phyloP scores from a whole-genome alignment of 1,140 invertebrate genomes.

The Centruroides sculpturatus region DNA sequence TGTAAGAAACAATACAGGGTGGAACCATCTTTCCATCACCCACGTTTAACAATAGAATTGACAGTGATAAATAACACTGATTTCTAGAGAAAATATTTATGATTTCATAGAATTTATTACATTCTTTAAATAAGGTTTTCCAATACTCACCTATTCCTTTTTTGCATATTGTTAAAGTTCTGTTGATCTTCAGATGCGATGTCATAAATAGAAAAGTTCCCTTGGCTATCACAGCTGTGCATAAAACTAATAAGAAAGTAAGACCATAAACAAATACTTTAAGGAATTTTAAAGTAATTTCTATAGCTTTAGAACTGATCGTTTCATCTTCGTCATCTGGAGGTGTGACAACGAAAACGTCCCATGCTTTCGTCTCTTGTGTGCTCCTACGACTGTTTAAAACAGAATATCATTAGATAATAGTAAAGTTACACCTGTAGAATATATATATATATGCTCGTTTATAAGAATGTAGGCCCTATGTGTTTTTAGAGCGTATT shows the following conservation, averaged over 20 bases:
- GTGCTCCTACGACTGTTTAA: constrained; percentile 2
- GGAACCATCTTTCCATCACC: too few species aligned
- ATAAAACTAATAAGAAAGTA: constrained; percentile 27
- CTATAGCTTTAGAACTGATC: constrained; percentile 16
- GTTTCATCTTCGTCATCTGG: constrained; percentile 61
- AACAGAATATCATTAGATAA: neutral
- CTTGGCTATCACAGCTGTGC: constrained; percentile 26
- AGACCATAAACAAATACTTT: constrained; percentile 26
- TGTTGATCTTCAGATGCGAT: constrained; percentile 23
- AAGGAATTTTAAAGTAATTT: constrained; percentile 20
- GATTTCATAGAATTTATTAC: too few species aligned
- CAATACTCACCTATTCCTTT: constrained; percentile 15
- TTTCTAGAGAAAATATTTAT: too few species aligned
- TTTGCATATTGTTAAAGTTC: constrained; percentile 16
- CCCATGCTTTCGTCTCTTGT: constrained; percentile 70
- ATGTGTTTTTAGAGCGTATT: too few species aligned
- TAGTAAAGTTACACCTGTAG: too few species aligned
- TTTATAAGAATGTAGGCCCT: too few species aligned
- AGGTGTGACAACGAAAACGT: constrained; percentile 80
- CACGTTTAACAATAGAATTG: too few species aligned
- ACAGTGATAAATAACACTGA: too few species aligned
- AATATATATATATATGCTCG: too few species aligned
- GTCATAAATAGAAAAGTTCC: constrained; percentile 30
- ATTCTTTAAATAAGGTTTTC: too few species aligned
- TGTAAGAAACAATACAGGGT: too few species aligned